phyloP scores from a whole-genome alignment of 1,140 invertebrate genomes.

The Euborellia annulipes region DNA sequence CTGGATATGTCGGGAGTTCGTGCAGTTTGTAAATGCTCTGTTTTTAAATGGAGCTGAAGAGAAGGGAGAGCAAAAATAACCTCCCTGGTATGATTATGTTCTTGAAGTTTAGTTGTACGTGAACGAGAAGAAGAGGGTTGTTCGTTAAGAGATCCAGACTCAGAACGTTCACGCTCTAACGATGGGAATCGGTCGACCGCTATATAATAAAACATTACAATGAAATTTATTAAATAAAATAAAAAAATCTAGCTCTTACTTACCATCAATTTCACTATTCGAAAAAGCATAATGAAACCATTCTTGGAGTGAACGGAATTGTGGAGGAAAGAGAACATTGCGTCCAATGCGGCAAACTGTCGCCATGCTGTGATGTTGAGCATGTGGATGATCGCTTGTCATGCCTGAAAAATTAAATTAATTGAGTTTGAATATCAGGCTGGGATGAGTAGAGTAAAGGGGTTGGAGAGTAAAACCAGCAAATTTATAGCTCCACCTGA shows the following conservation, averaged over 20 bases:
- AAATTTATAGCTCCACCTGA: too few species aligned
- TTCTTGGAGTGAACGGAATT: constrained; percentile 83
- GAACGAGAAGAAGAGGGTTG: constrained; percentile 22
- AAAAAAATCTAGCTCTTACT: constrained; percentile 10
- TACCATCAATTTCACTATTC: constrained; percentile 84
- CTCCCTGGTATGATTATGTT: constrained; percentile 80
- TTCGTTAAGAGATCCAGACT: constrained; percentile 20
- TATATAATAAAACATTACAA: constrained; percentile 25
- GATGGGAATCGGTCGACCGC: constrained; percentile 81
- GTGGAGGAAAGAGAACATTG: constrained; percentile 83
- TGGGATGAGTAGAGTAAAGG: too few species aligned
- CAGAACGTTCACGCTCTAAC: constrained; percentile 50
- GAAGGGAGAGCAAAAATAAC: constrained; percentile 90
- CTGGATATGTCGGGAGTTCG: constrained; percentile 52
- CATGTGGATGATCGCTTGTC: constrained; percentile 41
- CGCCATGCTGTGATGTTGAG: constrained; percentile 71
- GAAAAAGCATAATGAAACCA: constrained; percentile 96
- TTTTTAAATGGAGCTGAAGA: constrained; percentile 82
- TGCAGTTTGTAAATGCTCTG: constrained; percentile 69
- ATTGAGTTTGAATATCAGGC: too few species aligned
- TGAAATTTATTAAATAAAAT: too few species aligned
- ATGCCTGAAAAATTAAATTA: constrained; percentile 43
- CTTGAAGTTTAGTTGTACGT: constrained; percentile 42
- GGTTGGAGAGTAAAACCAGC: too few species aligned
- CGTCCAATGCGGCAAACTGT: constrained; percentile 82